These are phyloP conservation scores for Neotoma lepida DNA, from an alignment of 2,113 vertebrate species.

Conservation along the genomic window DNA sequence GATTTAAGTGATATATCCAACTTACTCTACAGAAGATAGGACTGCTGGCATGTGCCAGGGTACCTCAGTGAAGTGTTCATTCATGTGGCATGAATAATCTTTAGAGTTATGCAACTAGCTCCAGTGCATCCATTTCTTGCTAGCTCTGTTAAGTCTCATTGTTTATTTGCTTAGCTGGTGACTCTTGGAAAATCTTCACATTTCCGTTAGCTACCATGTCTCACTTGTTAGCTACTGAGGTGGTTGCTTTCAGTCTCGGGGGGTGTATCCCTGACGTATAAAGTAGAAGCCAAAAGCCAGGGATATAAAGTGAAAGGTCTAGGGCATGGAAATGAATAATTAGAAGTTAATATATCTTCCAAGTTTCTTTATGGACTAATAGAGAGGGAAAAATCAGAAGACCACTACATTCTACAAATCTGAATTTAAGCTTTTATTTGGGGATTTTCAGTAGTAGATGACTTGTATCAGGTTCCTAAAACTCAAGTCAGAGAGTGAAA, in stretches of 20 bases:
- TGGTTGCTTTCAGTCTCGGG: background rate
- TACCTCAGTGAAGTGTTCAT: background rate
- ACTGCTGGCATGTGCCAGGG: background rate
- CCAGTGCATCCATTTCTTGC: background rate
- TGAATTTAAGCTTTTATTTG: background rate
- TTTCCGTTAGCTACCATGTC: background rate
- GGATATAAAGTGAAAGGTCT: background rate
- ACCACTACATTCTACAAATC: background rate
- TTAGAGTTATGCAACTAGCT: background rate
- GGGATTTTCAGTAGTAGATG: background rate
- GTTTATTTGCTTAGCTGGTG: background rate
- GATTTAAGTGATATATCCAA: background rate
- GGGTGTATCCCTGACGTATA: background rate
- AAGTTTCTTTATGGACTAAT: background rate
- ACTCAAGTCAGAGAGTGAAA: background rate
- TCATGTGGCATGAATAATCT: background rate
- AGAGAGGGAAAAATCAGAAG: background rate
- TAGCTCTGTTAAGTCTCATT: rapidly evolving
- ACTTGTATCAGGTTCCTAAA: background rate
- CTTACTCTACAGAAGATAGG: background rate
- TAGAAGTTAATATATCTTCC: background rate
- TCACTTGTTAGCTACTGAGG: background rate
- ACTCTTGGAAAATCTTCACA: background rate
- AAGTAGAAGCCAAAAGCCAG: background rate
- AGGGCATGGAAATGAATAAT: background rate